phyloP scores from a whole-genome alignment of 2,797 vertebrate species.

The Sarcoramphus papa region DNA sequence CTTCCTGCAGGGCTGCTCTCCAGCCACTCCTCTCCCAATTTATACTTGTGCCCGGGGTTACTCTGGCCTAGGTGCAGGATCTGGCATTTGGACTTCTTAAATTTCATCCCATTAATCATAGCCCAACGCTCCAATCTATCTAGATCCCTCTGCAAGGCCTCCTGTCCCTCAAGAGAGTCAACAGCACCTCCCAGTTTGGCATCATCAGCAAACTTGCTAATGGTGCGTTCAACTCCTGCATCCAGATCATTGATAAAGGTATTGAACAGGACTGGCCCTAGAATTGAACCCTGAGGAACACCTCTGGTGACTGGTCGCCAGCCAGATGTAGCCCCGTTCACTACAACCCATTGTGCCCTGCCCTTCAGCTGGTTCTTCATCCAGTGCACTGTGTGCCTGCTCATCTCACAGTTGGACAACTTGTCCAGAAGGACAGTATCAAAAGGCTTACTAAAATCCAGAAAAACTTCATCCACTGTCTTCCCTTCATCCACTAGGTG shows the following conservation, averaged over 20 bases:
- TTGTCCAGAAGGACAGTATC: neutral
- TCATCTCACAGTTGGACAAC: neutral
- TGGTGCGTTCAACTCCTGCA: neutral
- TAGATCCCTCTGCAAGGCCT: neutral
- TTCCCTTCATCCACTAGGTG: neutral
- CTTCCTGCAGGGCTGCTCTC: neutral
- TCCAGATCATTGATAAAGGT: too few species aligned
- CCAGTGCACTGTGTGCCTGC: neutral
- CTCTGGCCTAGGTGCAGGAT: neutral
- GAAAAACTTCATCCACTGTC: neutral
- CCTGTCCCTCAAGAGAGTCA: neutral
- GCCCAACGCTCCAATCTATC: neutral
- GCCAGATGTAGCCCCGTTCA: neutral
- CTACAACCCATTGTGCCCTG: neutral
- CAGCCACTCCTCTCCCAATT: neutral
- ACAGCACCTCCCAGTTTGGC: neutral
- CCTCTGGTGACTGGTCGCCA: rapidly evolving
- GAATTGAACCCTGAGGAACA: neutral
- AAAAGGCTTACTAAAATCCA: neutral
- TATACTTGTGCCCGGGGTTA: rapidly evolving
- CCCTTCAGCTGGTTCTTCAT: neutral
- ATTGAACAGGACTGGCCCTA: neutral
- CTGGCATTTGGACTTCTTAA: neutral
- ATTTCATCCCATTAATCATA: neutral
- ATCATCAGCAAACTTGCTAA: neutral